Percentiles rank a stretch among this genome's conserved stretches.
These are phyloP conservation scores for Semibalanus balanoides DNA, from an alignment of 1,140 invertebrate genomes.

Conservation along the genomic window DNA sequence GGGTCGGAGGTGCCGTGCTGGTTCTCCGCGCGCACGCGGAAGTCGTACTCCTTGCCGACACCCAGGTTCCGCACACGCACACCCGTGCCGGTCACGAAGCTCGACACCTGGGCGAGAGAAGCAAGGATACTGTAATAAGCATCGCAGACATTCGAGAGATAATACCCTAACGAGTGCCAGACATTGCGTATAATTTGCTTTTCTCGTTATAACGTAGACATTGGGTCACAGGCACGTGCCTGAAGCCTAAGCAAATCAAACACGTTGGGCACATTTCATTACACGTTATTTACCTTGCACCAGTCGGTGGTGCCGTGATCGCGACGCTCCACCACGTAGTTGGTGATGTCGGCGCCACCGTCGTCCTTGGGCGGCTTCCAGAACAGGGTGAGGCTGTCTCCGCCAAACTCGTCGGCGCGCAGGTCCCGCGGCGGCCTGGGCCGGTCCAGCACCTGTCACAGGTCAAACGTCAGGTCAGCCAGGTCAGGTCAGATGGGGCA, in stretches of 20 bases:
- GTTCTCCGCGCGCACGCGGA: slow-evolving; percentile 95
- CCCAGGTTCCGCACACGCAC: slow-evolving; percentile 80
- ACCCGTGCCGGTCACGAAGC: slow-evolving; percentile 77
- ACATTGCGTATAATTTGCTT: no score
- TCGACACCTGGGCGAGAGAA: slow-evolving; percentile 23
- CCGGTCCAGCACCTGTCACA: slow-evolving; percentile 58
- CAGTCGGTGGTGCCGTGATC: slow-evolving; percentile 66
- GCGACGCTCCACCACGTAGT: slow-evolving; percentile 91
- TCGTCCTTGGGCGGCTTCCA: slow-evolving; percentile 95
- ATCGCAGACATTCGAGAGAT: no score
- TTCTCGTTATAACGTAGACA: no score
- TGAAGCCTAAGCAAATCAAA: no score
- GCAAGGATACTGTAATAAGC: no score
- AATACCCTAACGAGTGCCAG: no score
- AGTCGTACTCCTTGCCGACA: slow-evolving; percentile 75
- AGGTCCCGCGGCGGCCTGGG: slow-evolving; percentile 74
- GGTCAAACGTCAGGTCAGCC: no score
- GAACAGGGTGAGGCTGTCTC: slow-evolving; percentile 82
- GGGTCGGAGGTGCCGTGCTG: slow-evolving; percentile 90
- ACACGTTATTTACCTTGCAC: slow-evolving; percentile 71
- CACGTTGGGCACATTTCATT: no score
- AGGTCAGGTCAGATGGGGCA: neutral
- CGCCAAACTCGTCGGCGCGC: slow-evolving; percentile 82
- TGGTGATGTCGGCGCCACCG: slow-evolving; percentile 85
- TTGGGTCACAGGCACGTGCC: no score